These are phyloP conservation scores for Ooceraea biroi DNA, from an alignment of 1,140 invertebrate genomes.

Conservation along the genomic window DNA sequence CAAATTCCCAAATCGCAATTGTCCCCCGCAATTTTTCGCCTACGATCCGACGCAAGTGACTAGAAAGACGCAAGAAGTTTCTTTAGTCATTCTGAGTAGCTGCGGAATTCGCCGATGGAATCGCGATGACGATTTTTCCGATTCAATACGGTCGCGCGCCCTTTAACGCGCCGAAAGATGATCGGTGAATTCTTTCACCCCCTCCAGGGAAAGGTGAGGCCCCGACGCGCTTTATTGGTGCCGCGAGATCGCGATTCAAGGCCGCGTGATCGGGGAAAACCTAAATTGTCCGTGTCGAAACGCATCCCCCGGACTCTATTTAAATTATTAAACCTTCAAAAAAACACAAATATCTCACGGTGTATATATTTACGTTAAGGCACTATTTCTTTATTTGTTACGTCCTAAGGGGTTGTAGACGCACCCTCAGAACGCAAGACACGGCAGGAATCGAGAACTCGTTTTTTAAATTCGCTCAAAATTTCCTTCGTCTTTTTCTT, in stretches of 20 bases:
- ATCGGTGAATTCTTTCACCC: not conserved
- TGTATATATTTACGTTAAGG: constrained; percentile 18
- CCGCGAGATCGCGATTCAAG: not conserved
- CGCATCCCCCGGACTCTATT: constrained; percentile 22
- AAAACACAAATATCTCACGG: constrained; percentile 45
- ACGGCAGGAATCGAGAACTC: constrained; percentile 38
- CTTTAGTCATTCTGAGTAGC: not conserved
- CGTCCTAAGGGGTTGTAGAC: constrained; percentile 20
- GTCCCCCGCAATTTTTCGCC: not conserved
- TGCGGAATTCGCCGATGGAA: constrained; percentile 24
- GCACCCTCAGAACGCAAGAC: constrained; percentile 14
- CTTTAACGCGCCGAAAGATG: not conserved
- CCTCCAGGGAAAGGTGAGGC: not conserved
- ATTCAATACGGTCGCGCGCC: not conserved
- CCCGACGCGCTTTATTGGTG: not conserved
- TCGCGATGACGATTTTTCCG: constrained; percentile 4
- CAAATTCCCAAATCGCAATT: too few relatives aligned
- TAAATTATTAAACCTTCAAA: constrained; percentile 46
- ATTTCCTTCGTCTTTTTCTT: not conserved
- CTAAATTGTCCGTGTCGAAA: not conserved
- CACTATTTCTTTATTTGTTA: constrained; percentile 54
- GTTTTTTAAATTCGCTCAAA: constrained; percentile 31
- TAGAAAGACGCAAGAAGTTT: constrained; percentile 1
- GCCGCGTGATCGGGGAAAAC: not conserved
- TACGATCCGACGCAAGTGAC: not conserved